Conservation (phyloP, 1,140 invertebrate genomes). For the Yoshiicerus persimilis region DNA sequence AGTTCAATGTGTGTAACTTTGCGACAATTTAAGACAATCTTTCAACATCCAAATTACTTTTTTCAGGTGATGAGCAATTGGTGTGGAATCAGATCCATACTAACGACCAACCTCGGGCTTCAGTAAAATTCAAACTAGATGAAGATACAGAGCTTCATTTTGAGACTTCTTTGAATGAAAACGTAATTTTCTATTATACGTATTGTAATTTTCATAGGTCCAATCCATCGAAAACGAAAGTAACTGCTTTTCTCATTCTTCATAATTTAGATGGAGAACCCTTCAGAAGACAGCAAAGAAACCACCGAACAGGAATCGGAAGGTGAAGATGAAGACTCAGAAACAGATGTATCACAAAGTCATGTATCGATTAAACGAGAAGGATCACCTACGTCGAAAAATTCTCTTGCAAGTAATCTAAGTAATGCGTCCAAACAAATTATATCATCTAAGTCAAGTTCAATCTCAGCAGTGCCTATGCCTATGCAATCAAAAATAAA, state of each 20-base stretch:
- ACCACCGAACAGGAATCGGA: background rate
- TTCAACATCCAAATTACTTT: too few relatives aligned
- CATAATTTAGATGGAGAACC: background rate
- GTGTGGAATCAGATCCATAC: background rate
- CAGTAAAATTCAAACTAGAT: constrained; percentile 30
- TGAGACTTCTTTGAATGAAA: constrained; percentile 4
- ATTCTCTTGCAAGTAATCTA: background rate
- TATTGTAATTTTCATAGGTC: too few relatives aligned
- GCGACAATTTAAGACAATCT: too few relatives aligned
- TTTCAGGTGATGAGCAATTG: background rate
- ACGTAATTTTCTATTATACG: background rate
- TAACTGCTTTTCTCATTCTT: background rate
- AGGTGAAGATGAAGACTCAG: background rate
- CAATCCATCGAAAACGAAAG: background rate
- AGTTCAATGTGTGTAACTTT: background rate
- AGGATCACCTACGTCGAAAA: background rate
- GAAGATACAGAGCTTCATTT: background rate
- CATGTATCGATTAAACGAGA: background rate
- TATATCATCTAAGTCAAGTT: background rate
- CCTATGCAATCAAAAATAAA: background rate
- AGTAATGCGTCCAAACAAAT: background rate
- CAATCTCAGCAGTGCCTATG: background rate
- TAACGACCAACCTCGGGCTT: background rate
- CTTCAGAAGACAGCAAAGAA: background rate
- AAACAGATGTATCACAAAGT: background rate